Base-by-base conservation (phyloP, 2,113 vertebrate species). In the Pterocles burchelli region DNA sequence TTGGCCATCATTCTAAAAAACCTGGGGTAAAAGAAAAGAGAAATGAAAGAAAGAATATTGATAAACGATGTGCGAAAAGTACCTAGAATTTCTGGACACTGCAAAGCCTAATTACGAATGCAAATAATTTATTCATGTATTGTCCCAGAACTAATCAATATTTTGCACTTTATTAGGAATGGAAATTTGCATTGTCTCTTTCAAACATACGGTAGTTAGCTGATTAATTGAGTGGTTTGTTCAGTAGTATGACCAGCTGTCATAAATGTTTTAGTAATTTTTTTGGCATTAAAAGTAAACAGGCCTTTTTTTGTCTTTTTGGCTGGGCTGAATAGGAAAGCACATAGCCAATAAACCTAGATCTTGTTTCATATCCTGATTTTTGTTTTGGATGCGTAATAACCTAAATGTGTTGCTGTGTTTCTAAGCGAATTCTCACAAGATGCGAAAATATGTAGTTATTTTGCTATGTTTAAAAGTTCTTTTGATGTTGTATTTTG, bases 171-270 rank as follows among this genome's bases (percentile, higher is more conserved):
- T 97, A 89, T 95, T 94, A 85, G 63, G 80, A 82, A 88, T 85
- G 78, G 96, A 88, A 83, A 83, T 38, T 82, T 66, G 46, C 0
- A 1, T 62, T 93, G 70, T 93, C 88, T 95, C 85, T 94, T 96
- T 92, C 88, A 96, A 94, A 94, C 91, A 85, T 91, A 96, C 70
- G 0, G 97, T 95, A 97, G 95, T 96, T 96, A 81, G 55, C 48
- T 97, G 96, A 95, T 94, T 94, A 96, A 96, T 88, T 89, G 88
- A 90, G 89, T 91, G 79, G 38, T 90, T 95, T 96, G 73, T 72
- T 94, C 93, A 95, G 85, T 91, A 89, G 89, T 94, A 61, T 93
- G 93, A 94, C 66, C 91, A 93, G 86, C 88, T 94, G 93, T 79
- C 93, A 89, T 49, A 89, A 96, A 92, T 78, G 55, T 63, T 75